A percentile compares a stretch with the other conserved stretches of the same genome.
Evolutionary conservation across 2,113 vertebrate genomes (phyloP).

Genomic region (Acrocephalus arundinaceus): DNA sequence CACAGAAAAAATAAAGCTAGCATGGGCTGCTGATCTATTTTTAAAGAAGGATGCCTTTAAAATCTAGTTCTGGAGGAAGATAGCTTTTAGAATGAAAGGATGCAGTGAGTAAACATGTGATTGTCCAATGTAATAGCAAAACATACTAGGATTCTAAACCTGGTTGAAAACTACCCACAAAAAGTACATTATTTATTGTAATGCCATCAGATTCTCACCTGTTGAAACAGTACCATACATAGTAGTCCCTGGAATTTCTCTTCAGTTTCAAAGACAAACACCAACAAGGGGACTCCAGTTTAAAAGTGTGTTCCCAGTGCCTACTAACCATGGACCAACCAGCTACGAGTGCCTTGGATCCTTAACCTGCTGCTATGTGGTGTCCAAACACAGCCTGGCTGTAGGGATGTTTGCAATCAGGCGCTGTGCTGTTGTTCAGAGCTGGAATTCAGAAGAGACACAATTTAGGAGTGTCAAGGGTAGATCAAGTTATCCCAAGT

Average conservation of each 20-base stretch:
- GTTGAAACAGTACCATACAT: neutral
- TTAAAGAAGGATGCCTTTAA: neutral
- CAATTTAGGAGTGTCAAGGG: neutral
- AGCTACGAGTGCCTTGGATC: rapidly evolving
- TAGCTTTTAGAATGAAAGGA: neutral
- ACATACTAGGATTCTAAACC: neutral
- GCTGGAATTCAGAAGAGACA: neutral
- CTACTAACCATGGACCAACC: neutral
- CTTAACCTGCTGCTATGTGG: neutral
- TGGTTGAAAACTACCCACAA: neutral
- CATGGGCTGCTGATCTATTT: neutral
- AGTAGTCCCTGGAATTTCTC: neutral
- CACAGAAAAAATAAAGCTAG: neutral
- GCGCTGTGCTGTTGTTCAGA: neutral
- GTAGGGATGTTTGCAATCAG: neutral
- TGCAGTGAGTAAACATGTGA: neutral
- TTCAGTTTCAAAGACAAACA: neutral
- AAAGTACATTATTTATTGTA: neutral
- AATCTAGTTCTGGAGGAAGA: neutral
- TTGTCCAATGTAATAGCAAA: neutral
- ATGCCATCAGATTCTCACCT: neutral
- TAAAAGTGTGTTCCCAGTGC: neutral
- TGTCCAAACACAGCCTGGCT: neutral
- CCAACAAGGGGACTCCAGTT: rapidly evolving
- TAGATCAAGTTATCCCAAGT: neutral